Base-by-base conservation (phyloP, 2,888 invertebrate species). In the Thecocarcelia acutangulata region DNA sequence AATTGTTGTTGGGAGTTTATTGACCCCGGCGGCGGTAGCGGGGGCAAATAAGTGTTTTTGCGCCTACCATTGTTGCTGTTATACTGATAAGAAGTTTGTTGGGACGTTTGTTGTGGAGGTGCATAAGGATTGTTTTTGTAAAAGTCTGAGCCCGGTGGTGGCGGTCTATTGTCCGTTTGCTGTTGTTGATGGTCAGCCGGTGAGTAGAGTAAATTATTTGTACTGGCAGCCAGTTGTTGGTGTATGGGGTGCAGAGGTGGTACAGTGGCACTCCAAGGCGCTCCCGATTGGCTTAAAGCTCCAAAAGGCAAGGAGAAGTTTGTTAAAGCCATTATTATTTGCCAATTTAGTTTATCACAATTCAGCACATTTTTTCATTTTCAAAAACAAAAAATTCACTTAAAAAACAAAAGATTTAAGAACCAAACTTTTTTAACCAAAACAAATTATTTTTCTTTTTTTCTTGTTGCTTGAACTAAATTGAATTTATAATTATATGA, bases 281-380 rank as follows among this genome's bases (percentile, higher is more conserved):
- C 74, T 3, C 83, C 80, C 21, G 84, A 83, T 79, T 87, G 89
- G 6, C 88, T 85, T 33, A 88, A 84, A 2, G 87, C 84, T 61
- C 89, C 89, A 83, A 91, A 91, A 52, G 91, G 91, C 83, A 91
- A 83, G 63, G 91, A 89, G 85, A 90, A 91, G 84, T 91, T 91
- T 78, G 90, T 86, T 80, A 91, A 84, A 48, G 91, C 89, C 91
- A 91, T 91, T 61, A 75, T 52, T 50, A 33, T 3, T 33, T 6
- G 3, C 3, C 8, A 33, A 33, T 33, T 33, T 33, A 9, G 6
- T 59, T 21, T 72, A 63, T 48, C 9, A 63, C 24, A 56, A 64
- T 12, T 42, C 52, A 21, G 28, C 54, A 46, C 54, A 15, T 58
- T 21, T 63, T 58, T 70, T 46, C 76, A 73, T 69, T 48, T 72